These are phyloP conservation scores for Merodon equestris DNA, from an alignment of 2,888 invertebrate species.

Conservation along the genomic window DNA sequence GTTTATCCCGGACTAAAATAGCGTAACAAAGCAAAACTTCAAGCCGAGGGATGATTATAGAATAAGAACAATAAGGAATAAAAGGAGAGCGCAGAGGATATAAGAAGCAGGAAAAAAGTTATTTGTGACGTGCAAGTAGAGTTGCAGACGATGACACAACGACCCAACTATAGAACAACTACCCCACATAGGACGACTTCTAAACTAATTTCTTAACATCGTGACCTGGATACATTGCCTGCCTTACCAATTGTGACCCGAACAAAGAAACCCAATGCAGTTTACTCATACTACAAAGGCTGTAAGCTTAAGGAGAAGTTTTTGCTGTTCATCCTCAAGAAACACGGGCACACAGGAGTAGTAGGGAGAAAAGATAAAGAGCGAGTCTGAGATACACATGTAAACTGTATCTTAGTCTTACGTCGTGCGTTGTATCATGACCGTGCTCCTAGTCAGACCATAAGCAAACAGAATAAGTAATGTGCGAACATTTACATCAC, in stretches of 20 bases:
- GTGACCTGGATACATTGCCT: slow-evolving; percentile 17
- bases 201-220: slow-evolving; percentile 49
- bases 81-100: background rate
- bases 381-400: slow-evolving; percentile 3
- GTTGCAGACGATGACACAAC: slow-evolving; percentile 41
- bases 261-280: slow-evolving; percentile 15
- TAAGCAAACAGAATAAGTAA: slow-evolving; percentile 34
- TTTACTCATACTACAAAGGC: slow-evolving; percentile 15
- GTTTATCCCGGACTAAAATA: slow-evolving; percentile 9
- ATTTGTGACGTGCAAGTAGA: slow-evolving; percentile 58
- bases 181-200: slow-evolving; percentile 35
- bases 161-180: slow-evolving; percentile 26
- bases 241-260: background rate
- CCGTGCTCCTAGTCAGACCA: slow-evolving; percentile 28
- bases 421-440: no score
- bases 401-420: background rate
- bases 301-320: slow-evolving; percentile 33
- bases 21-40: slow-evolving; percentile 31
- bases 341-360: no score
- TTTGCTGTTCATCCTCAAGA: background rate
- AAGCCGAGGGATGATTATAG: slow-evolving; percentile 8
- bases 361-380: no score
- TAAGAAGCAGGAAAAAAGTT: slow-evolving; percentile 14
- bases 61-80: background rate
- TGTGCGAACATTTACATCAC: slow-evolving; percentile 51